phyloP scores from a whole-genome alignment of 2,797 vertebrate species.

The Cryptoprocta ferox region DNA sequence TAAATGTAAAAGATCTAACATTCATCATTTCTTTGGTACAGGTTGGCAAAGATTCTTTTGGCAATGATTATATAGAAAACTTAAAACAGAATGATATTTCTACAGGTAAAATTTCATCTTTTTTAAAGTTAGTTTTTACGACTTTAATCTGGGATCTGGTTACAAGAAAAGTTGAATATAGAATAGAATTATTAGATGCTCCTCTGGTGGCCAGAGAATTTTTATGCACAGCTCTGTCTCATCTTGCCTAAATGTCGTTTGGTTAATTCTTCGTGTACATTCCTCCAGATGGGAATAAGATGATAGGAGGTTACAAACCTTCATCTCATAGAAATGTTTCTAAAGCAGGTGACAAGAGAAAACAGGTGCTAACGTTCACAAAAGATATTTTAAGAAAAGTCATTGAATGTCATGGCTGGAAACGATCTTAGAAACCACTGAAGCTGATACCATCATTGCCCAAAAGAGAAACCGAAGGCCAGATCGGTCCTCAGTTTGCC shows the following conservation, averaged over 20 bases:
- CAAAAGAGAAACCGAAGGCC: neutral
- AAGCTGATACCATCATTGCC: neutral
- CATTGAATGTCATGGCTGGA: neutral
- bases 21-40: slow-evolving; percentile 87
- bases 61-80: slow-evolving; percentile 96
- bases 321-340: slow-evolving; percentile 8
- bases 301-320: slow-evolving; percentile 34
- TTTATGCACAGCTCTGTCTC: neutral
- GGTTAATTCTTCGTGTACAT: slow-evolving; percentile 15
- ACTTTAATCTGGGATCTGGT: slow-evolving; percentile 57
- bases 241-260: neutral
- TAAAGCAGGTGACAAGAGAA: slow-evolving; percentile 17
- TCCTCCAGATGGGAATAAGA: slow-evolving; percentile 41
- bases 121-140: slow-evolving; percentile 64
- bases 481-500: neutral
- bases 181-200: slow-evolving; percentile 52
- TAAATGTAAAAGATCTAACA: slow-evolving; percentile 80
- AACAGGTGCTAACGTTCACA: slow-evolving; percentile 35
- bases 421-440: neutral
- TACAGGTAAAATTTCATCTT: slow-evolving; percentile 91
- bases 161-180: slow-evolving; percentile 33
- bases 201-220: slow-evolving; percentile 39
- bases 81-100: slow-evolving; percentile 94
- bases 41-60: slow-evolving; percentile 98
- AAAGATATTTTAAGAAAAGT: slow-evolving; percentile 49